Evolutionary conservation across 2,888 invertebrate species (phyloP).

Genomic region (Sarcophaga variegata): DNA sequence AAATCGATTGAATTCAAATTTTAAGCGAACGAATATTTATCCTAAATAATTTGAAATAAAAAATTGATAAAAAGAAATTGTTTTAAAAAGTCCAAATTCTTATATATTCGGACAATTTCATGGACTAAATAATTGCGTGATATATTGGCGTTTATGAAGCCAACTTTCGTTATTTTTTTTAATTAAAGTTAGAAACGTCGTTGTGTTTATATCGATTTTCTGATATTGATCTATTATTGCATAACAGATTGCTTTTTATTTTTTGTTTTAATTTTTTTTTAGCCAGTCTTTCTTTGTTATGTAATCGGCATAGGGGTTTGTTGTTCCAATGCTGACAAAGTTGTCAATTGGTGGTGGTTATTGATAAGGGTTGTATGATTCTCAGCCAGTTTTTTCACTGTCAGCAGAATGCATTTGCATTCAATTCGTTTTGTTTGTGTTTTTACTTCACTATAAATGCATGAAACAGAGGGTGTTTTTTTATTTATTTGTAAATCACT

Average conservation of each 20-base stretch:
- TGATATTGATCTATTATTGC: conserved; percentile 46
- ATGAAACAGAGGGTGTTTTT: conserved; percentile 6
- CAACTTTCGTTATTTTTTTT: no score
- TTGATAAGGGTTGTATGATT: conserved; percentile 51
- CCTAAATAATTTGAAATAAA: no score
- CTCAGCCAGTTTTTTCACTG: conserved; percentile 36
- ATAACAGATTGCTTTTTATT: conserved; percentile 27
- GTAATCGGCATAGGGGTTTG: conserved; percentile 43
- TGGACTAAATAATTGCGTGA: no score
- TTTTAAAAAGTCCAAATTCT: no score
- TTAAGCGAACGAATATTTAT: no score
- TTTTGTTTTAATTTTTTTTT: neutral
- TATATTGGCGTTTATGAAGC: no score
- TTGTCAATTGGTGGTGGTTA: conserved; percentile 52
- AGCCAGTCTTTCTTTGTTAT: conserved; percentile 15
- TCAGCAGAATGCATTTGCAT: conserved; percentile 57
- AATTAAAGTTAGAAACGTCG: no score
- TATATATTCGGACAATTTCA: no score
- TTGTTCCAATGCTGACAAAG: conserved; percentile 1
- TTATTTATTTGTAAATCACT: conserved; percentile 9
- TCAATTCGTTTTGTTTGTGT: neutral
- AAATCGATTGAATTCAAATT: no score
- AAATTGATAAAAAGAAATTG: no score
- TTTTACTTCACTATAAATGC: neutral
- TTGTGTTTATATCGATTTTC: neutral